Conservation (phyloP, 37 sponge, comb jelly and placozoan genomes). For the Haliclona indistincta region DNA sequence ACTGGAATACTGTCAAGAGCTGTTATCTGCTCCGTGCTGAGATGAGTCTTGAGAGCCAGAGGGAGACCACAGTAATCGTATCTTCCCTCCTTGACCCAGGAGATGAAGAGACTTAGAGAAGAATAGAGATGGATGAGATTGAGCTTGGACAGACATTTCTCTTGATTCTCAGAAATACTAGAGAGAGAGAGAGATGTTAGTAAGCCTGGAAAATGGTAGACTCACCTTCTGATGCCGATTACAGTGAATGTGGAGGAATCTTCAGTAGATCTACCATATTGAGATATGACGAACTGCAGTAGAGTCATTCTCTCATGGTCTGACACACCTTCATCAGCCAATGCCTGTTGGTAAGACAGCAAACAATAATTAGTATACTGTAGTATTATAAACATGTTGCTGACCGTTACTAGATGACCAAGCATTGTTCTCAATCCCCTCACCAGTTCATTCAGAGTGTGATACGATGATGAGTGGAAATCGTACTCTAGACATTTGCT, state of each 20-base stretch:
- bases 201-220: not conserved
- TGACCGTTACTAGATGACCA: conserved; percentile 69
- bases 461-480: conserved; percentile 74
- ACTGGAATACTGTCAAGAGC: conserved; percentile 25
- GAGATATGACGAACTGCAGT: conserved; percentile 35
- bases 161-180: conserved; percentile 13
- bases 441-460: conserved; percentile 55
- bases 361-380: not conserved
- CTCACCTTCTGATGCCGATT: conserved; percentile 31
- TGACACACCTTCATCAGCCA: not conserved
- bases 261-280: not conserved
- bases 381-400: not conserved
- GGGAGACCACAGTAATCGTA: conserved; percentile 73
- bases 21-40: conserved; percentile 17
- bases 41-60: conserved; percentile 54
- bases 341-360: not conserved
- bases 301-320: conserved; percentile 13
- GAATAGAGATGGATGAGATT: conserved; percentile 14
- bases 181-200: not conserved
- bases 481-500: conserved; percentile 69
- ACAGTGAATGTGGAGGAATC: conserved; percentile 3
- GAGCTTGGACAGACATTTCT: conserved; percentile 20
- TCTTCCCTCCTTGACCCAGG: conserved; percentile 69
- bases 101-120: conserved; percentile 48
- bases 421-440: conserved; percentile 56